phyloP scores from a whole-genome alignment of 2,113 vertebrate species.

The Phoenicopterus ruber region DNA sequence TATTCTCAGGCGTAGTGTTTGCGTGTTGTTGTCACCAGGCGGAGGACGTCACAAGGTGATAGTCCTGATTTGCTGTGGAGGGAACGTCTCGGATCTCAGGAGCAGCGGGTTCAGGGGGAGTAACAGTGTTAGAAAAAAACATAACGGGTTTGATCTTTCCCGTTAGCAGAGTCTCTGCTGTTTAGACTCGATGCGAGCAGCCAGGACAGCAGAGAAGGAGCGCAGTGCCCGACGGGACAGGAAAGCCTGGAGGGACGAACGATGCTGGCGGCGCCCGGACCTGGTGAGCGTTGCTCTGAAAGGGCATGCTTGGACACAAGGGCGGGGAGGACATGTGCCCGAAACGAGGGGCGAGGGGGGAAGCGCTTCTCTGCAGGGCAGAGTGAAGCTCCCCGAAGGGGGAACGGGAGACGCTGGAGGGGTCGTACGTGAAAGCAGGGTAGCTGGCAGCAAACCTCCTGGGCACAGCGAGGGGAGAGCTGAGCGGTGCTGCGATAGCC shows the following conservation, averaged over 20 bases:
- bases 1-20: no score
- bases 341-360: background rate
- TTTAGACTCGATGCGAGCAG: background rate
- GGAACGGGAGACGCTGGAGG: background rate
- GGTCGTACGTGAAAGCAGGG: accelerated
- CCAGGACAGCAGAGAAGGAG: background rate
- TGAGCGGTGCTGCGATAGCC: accelerated
- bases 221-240: accelerated
- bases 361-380: background rate
- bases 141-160: background rate
- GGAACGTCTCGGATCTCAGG: background rate
- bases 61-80: accelerated
- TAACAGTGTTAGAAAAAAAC: accelerated
- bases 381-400: background rate
- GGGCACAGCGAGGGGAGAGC: background rate
- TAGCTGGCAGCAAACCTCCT: no score
- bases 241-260: background rate
- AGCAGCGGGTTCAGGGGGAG: background rate
- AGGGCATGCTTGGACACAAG: accelerated
- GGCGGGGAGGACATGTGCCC: accelerated
- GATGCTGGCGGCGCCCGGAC: background rate
- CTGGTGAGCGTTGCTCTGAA: background rate
- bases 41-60: background rate
- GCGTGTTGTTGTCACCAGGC: background rate
- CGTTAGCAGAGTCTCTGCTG: background rate